phyloP scores from a whole-genome alignment of 1,140 invertebrate genomes.

The Drosophila biarmipes region DNA sequence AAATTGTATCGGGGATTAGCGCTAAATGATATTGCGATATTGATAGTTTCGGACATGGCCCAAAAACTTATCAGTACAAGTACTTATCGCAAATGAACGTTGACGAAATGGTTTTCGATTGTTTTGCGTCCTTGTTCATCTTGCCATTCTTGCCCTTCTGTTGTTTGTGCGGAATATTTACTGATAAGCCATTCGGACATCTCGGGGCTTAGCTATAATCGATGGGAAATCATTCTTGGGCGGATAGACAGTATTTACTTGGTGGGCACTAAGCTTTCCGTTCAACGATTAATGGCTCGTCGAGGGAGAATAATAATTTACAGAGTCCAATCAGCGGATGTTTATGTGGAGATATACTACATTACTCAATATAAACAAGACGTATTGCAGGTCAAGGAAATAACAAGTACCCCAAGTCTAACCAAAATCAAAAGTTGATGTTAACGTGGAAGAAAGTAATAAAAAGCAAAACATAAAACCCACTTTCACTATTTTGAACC shows the following conservation, averaged over 20 bases:
- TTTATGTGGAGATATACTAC: neutral
- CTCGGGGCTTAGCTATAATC: conserved; percentile 34
- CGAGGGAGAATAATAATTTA: neutral
- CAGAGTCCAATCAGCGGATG: no score
- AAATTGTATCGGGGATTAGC: conserved; percentile 56
- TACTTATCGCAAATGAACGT: conserved; percentile 46
- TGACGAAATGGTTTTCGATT: conserved; percentile 46
- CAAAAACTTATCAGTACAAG: conserved; percentile 23
- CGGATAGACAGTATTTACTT: conserved; percentile 11
- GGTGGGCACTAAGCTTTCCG: conserved; percentile 14
- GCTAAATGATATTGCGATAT: conserved; percentile 49
- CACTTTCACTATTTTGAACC: no score
- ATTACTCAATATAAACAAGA: neutral
- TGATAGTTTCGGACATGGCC: conserved; percentile 42
- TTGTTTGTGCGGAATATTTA: conserved; percentile 22
- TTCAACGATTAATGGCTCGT: conserved; percentile 25
- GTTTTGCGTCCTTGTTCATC: conserved; percentile 19
- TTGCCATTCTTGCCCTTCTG: conserved; percentile 2
- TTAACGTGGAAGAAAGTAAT: no score
- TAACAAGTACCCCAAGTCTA: neutral
- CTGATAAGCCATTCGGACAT: conserved; percentile 42
- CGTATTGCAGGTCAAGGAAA: neutral
- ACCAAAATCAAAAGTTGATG: neutral
- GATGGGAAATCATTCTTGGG: conserved; percentile 33
- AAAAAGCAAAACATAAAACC: no score